Evolutionary conservation across 1,140 invertebrate genomes (phyloP), one percentile per base, ranked within the genome.

Genomic region (Drosophila bocqueti): DNA sequence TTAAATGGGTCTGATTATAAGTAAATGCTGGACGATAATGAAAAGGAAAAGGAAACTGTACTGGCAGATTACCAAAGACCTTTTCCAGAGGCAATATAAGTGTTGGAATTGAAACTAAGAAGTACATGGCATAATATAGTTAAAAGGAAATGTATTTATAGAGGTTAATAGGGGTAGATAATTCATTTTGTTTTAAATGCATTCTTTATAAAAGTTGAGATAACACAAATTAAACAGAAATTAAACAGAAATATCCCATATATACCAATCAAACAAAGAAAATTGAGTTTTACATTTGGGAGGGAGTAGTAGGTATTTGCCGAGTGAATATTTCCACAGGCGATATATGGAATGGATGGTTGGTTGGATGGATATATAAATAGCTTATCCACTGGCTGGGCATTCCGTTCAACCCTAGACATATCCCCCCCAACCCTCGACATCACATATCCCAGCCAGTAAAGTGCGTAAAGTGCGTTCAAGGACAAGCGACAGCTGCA

Each of bases 381-480:
- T 75, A 67, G 72, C 72, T 75, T 40, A 72, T 72, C 67, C 38
- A 29, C 38, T 45, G 54, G 43, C 38, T 61, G 31, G 16, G 40
- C 57, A 74, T 55, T 62, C 57, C 47, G 31, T 55, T 68, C 67
- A 68, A 68, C 63, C 67, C 67, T 42, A 67, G 67, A 67, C 46
- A 36, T 46, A 38, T 29, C 1, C 31, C 45, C 29, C 42, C 45
- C 31, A 46, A 4, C 31, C 38, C 24, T 5, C 2, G 46, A 26
- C 26, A 26, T 26, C 7, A 8, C n/a, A 50, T 50, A 50, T 31
- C 2, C 16, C 49, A 50, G 40, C 34, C 13, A 36, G 31, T 46
- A 42, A 63, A 79, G 76, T 83, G 84, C 71, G 80, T 83, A 80
- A 86, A 86, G 76, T 86, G 83, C 83, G 84, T 87, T 83, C 85